Conservation (phyloP, 2,113 vertebrate genomes). For the Zosterops japonicus region DNA sequence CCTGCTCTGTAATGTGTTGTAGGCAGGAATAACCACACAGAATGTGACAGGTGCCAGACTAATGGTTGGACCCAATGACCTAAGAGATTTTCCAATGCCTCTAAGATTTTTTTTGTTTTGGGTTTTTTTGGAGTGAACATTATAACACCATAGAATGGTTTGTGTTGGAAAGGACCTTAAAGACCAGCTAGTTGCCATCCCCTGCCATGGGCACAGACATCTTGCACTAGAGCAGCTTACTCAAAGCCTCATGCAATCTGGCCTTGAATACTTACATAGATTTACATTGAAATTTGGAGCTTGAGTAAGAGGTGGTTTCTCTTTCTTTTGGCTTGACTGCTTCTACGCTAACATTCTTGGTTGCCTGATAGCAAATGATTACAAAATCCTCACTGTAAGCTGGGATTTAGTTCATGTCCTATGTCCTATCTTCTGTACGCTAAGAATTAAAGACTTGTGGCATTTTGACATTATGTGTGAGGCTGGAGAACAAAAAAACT, state of each 20-base stretch:
- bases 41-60: not conserved
- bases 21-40: not conserved
- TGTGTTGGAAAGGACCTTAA: not conserved
- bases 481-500: not conserved
- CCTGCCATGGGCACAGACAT: not conserved
- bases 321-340: not conserved
- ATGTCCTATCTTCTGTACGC: not conserved
- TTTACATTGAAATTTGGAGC: not conserved
- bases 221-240: not conserved
- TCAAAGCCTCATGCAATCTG: not conserved
- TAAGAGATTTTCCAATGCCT: not conserved
- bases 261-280: not conserved
- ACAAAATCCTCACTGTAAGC: not conserved
- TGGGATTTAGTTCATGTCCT: not conserved
- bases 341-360: not conserved
- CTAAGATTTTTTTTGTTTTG: not conserved
- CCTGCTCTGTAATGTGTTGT: not conserved
- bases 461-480: not conserved
- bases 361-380: not conserved
- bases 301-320: not conserved
- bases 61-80: not conserved
- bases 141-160: not conserved
- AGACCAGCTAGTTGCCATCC: not conserved
- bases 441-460: not conserved
- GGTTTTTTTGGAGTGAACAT: not conserved